Evolutionary conservation across 2,888 invertebrate genomes (phyloP), one percentile per base, ranked within the genome.

Genomic region (Bombyx huttoni): DNA sequence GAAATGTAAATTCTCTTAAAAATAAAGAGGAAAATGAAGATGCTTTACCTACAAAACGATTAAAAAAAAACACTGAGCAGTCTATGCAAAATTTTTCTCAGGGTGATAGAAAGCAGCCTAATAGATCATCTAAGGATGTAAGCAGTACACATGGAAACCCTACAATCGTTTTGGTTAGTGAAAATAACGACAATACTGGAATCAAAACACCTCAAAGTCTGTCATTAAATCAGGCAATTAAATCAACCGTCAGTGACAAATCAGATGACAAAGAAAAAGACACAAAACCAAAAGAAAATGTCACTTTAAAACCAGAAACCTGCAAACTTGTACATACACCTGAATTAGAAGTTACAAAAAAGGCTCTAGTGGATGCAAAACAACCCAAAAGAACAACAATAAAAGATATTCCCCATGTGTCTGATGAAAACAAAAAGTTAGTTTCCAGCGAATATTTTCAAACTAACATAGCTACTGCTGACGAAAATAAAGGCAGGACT

Each of bases 1-100:
- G 68, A 53, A 68, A 62, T 59, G 51, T 54, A 49, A 65, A 65
- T 50, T 34, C 50, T 52, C 48, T 67, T 52, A 61, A 56, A 51
- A 49, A 51, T 51, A 59, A 54, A 45, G 56, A 55, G 50, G 65
- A 65, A 13, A 57, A 61, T 35, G 71, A 77, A 53, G 70, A 67
- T 61, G 69, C 78, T 8, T 81, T 81, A 13, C 84, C 84, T 47
- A 78, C 84, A 33, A 86, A 86, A 69, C 67, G 67, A 54, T 53
- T 66, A n/a, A 78, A 67, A 61, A 70, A 56, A 48, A 54, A 34
- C 48, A 45, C 3, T 13, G 49, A 47, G 49, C n/a, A 34, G 40
- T 34, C 33, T 33, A 50, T 48, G 50, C 49, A 46, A 52, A 53
- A 47, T 46, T 9, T 14, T 8, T 47, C 51, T 53, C 46, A n/a